A percentile compares a stretch with the other conserved stretches of the same genome.
These are phyloP conservation scores for Tenthredo amoena DNA, from an alignment of 2,888 invertebrate genomes.

Conservation along the genomic window DNA sequence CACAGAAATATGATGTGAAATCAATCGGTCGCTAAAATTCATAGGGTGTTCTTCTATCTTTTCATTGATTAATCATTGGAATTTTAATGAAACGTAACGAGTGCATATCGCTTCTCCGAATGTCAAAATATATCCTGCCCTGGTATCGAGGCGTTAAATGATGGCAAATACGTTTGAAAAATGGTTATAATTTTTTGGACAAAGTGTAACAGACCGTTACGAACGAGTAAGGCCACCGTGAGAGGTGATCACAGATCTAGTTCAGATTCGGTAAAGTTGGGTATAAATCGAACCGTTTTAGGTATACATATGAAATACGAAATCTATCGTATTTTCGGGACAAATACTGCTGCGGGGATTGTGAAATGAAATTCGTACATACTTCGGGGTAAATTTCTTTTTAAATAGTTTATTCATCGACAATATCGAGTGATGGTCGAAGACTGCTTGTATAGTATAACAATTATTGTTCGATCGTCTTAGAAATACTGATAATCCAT, in stretches of 20 bases:
- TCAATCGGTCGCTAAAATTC: neutral
- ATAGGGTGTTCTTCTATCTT: neutral
- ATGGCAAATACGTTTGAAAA: slow-evolving; percentile 60
- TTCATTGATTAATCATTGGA: neutral
- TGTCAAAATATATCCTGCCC: slow-evolving; percentile 61
- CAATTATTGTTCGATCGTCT: neutral
- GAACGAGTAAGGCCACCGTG: neutral
- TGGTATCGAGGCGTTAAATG: slow-evolving; percentile 60
- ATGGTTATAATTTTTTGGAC: slow-evolving; percentile 63
- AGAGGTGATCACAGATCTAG: neutral
- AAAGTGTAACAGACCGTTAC: slow-evolving; percentile 67
- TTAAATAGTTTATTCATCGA: slow-evolving; percentile 20
- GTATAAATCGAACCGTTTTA: neutral
- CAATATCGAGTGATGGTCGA: neutral
- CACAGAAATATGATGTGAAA: neutral
- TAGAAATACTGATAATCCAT: neutral
- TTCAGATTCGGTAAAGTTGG: neutral
- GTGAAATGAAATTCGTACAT: neutral
- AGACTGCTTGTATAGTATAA: neutral
- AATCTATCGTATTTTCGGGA: too few species aligned
- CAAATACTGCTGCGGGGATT: too few species aligned
- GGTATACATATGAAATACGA: neutral
- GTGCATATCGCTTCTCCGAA: neutral
- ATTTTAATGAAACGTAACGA: neutral
- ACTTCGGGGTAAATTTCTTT: neutral